These are phyloP conservation scores for Lingula anatina DNA, from an alignment of 2,888 invertebrate genomes.

Conservation along the genomic window DNA sequence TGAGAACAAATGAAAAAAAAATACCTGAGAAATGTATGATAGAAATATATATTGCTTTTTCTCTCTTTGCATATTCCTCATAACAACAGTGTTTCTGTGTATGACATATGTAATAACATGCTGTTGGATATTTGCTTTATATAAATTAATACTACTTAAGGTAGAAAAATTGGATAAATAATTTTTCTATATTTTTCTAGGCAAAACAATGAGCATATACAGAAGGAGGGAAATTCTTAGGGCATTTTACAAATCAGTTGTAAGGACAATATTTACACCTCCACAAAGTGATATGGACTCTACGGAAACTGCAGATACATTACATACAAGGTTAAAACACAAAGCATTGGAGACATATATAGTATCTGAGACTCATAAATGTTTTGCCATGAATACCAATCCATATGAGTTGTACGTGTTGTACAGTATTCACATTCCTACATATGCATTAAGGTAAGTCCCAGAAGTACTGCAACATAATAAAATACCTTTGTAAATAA, in stretches of 20 bases:
- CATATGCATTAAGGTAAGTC: slow-evolving; percentile 46
- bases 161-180: not conserved
- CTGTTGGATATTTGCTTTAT: too few species aligned
- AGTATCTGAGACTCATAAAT: slow-evolving; percentile 39
- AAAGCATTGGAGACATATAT: slow-evolving; percentile 35
- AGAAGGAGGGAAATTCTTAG: slow-evolving; percentile 22
- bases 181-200: slow-evolving; percentile 1
- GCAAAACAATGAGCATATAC: not conserved
- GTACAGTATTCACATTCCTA: slow-evolving; percentile 30
- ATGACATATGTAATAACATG: too few species aligned
- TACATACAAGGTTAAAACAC: slow-evolving; percentile 22
- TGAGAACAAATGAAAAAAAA: too few species aligned
- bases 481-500: too few species aligned
- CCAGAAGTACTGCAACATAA: too few species aligned
- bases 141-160: too few species aligned
- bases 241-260: slow-evolving; percentile 36
- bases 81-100: too few species aligned
- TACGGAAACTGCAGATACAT: not conserved
- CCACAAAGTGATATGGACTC: slow-evolving; percentile 28
- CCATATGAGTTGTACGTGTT: slow-evolving; percentile 35
- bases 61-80: too few species aligned
- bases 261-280: slow-evolving; percentile 31
- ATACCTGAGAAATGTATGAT: too few species aligned
- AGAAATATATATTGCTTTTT: too few species aligned
- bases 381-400: slow-evolving; percentile 32